Percentiles rank a stretch among this genome's conserved stretches.
Conservation (phyloP, 2,888 invertebrate genomes). For the Rhagonycha fulva region DNA sequence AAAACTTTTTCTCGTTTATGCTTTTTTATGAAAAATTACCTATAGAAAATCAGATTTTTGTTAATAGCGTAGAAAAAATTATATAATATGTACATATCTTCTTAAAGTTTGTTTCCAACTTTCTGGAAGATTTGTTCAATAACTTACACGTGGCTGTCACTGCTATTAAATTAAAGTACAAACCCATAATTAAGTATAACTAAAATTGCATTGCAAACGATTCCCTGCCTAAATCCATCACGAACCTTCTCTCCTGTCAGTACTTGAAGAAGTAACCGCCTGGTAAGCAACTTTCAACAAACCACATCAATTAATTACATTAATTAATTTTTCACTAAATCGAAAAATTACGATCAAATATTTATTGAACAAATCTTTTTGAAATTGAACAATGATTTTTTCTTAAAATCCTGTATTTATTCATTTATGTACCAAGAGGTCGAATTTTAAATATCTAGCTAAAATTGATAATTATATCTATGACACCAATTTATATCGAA, state of each 20-base stretch:
- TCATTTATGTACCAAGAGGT: not conserved
- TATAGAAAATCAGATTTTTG: not conserved
- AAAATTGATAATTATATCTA: conserved; percentile 1
- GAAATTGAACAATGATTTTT: not conserved
- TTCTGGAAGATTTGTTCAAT: not conserved
- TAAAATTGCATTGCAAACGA: not conserved
- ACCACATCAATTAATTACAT: not conserved
- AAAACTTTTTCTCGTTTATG: not conserved
- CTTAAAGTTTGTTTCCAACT: not conserved
- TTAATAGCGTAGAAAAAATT: not conserved
- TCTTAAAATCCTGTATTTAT: not conserved
- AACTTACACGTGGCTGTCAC: not conserved
- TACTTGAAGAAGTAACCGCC: not conserved
- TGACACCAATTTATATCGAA: conserved; percentile 1
- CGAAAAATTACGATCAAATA: not conserved
- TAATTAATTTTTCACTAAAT: not conserved
- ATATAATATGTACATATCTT: not conserved
- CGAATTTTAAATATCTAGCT: not conserved
- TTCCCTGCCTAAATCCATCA: not conserved
- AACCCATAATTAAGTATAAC: not conserved
- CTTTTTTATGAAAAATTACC: not conserved
- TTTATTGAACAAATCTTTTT: not conserved
- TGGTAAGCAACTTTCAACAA: not conserved
- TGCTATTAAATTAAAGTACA: not conserved
- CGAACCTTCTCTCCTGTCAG: not conserved